phyloP scores from a whole-genome alignment of 1,140 invertebrate genomes.

The Aleiodes sp. region DNA sequence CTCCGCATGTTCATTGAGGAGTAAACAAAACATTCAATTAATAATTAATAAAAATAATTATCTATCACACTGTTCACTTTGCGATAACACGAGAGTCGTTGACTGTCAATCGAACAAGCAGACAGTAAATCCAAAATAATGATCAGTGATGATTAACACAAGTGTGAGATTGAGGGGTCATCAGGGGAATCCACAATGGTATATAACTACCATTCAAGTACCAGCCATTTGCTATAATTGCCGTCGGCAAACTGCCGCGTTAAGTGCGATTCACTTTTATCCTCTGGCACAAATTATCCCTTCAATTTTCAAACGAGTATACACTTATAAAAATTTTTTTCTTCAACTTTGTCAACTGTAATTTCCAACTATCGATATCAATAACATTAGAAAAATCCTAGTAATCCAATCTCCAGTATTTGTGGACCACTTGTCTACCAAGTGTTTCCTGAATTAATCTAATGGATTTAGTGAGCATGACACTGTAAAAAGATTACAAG shows the following conservation, averaged over 20 bases:
- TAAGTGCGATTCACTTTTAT: background rate
- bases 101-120: background rate
- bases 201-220: conserved; percentile 8
- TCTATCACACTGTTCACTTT: conserved; percentile 6
- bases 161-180: background rate
- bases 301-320: background rate
- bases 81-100: no score
- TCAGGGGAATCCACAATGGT: conserved; percentile 1
- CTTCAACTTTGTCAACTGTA: background rate
- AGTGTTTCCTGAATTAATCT: background rate
- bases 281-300: background rate
- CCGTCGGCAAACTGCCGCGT: background rate
- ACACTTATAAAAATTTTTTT: no score
- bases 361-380: background rate
- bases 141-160: conserved; percentile 1
- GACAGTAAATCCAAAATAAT: background rate
- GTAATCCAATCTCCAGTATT: background rate
- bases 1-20: background rate
- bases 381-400: no score
- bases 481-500: background rate
- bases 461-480: background rate
- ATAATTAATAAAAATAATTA: background rate
- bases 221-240: conserved; percentile 12
- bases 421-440: background rate
- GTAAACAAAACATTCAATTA: background rate